Percentiles rank a stretch among this genome's conserved stretches.
Conservation (phyloP, 37 sponge, comb jelly and placozoan species). For the Geodia barretti region DNA sequence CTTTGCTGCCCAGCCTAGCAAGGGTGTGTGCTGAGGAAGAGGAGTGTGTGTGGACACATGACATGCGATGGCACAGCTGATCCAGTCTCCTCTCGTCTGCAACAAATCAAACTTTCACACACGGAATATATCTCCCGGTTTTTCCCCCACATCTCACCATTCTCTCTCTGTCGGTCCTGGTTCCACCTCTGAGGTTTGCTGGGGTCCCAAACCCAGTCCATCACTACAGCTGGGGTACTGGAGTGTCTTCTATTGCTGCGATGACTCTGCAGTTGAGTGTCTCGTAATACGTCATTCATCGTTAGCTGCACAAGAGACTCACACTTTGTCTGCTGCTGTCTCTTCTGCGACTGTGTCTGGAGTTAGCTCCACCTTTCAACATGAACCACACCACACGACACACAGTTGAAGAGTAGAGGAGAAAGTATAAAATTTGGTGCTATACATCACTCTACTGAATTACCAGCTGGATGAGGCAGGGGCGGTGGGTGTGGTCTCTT, state of each 20-base stretch:
- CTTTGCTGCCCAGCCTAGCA: too few species aligned
- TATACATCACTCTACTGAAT: not conserved
- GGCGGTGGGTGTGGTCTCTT: not conserved
- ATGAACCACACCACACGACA: too few species aligned
- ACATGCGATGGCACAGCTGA: too few species aligned
- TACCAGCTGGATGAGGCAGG: not conserved
- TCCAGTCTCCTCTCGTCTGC: conserved; percentile 28
- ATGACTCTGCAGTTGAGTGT: not conserved
- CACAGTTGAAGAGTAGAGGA: too few species aligned
- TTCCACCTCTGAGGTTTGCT: conserved; percentile 67
- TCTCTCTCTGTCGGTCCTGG: conserved; percentile 77
- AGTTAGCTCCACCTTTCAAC: too few species aligned
- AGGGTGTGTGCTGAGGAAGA: too few species aligned
- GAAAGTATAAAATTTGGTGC: not conserved
- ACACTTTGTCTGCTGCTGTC: not conserved
- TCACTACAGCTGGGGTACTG: not conserved
- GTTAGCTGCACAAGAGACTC: not conserved
- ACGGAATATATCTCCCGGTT: too few species aligned
- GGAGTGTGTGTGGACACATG: too few species aligned
- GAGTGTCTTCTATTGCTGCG: not conserved
- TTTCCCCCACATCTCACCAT: conserved; percentile 62
- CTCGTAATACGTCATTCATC: not conserved
- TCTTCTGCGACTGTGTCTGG: not conserved
- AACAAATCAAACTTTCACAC: not conserved
- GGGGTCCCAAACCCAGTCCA: conserved; percentile 74